Conservation (phyloP, 1,140 invertebrate species). For the Aphaenogaster ashmeadi region DNA sequence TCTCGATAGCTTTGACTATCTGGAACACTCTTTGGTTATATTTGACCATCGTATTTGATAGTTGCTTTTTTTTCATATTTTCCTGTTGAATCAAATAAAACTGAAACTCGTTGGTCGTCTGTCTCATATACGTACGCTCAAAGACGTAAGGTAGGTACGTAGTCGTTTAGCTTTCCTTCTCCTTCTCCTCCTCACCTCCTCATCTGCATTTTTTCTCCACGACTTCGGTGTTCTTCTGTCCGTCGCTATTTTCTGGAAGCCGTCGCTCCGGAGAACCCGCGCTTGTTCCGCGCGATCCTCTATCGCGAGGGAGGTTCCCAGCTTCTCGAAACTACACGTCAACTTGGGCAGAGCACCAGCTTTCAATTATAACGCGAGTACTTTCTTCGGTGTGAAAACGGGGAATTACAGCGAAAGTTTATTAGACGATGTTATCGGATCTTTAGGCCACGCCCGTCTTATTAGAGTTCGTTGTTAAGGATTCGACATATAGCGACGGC, state of each 20-base stretch:
- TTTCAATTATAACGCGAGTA: conserved; percentile 28
- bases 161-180: conserved; percentile 42
- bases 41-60: neutral
- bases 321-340: conserved; percentile 28
- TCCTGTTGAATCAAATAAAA: neutral
- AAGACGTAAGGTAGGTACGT: conserved; percentile 36
- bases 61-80: neutral
- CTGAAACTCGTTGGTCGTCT: neutral
- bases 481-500: neutral
- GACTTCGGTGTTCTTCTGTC: conserved; percentile 45
- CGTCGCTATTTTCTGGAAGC: conserved; percentile 55
- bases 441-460: neutral
- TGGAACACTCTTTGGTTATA: neutral
- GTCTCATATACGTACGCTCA: conserved; percentile 31
- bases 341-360: conserved; percentile 19
- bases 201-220: conserved; percentile 44
- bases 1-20: neutral
- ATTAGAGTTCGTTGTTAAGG: conserved; percentile 18
- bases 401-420: conserved; percentile 36
- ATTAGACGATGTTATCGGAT: conserved; percentile 25
- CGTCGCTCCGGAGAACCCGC: conserved; percentile 28
- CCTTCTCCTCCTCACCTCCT: conserved; percentile 54
- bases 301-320: neutral
- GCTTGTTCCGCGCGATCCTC: conserved; percentile 13
- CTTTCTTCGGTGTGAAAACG: conserved; percentile 25